These are phyloP conservation scores for Trissoscelio sp. DNA, from an alignment of 2,888 invertebrate species.

Conservation along the genomic window DNA sequence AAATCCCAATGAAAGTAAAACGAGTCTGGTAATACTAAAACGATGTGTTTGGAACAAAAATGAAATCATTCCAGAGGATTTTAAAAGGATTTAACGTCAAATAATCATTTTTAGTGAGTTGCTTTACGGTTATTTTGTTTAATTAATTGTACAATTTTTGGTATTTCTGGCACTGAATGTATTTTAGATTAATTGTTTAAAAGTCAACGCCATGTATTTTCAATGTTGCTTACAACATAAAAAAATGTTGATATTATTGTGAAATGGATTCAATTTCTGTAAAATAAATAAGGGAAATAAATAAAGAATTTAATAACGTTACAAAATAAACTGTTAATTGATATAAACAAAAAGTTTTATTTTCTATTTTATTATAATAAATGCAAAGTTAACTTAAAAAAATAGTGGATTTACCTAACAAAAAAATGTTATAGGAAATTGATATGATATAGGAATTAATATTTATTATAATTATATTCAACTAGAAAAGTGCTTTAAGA, in stretches of 20 bases:
- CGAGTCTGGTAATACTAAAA: slow-evolving; percentile 1
- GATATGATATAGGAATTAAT: too few species aligned
- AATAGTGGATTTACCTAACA: too few species aligned
- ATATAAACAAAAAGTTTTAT: too few species aligned
- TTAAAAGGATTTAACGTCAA: slow-evolving; percentile 18
- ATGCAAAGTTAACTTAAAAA: too few species aligned
- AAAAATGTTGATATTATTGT: background rate
- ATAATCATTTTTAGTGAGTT: slow-evolving; percentile 16
- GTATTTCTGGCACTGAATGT: background rate
- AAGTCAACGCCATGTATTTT: background rate
- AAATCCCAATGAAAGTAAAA: slow-evolving; percentile 18
- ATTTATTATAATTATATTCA: too few species aligned
- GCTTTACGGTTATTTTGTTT: slow-evolving; percentile 1
- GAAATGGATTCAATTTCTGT: too few species aligned
- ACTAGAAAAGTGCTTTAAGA: too few species aligned
- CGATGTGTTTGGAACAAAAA: slow-evolving; percentile 12
- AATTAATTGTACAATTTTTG: background rate
- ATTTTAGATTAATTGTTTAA: background rate
- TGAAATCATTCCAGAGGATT: slow-evolving; percentile 1
- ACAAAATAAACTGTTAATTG: too few species aligned
- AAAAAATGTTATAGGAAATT: too few species aligned
- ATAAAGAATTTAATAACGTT: background rate
- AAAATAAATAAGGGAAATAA: background rate
- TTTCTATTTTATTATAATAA: too few species aligned
- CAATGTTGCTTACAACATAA: background rate